Conservation (phyloP, 2,888 invertebrate species). For the Mesorhabditis belari region DNA sequence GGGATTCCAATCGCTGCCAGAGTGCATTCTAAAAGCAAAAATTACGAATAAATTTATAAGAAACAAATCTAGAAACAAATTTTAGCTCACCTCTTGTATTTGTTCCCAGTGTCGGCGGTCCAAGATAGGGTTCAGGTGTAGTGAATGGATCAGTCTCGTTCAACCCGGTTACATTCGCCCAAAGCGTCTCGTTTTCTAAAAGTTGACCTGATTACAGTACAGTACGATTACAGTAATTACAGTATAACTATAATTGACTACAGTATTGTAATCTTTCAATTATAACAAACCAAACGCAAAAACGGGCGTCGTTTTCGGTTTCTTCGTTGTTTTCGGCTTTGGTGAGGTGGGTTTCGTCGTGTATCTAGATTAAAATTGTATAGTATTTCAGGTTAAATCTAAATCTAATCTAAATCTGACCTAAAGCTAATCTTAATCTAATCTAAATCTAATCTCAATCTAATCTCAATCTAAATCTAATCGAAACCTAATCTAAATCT, state of each 20-base stretch:
- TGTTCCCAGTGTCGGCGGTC: slow-evolving; percentile 49
- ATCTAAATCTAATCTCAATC: slow-evolving; percentile 11
- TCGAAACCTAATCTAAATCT: too few relatives aligned
- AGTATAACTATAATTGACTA: too few relatives aligned
- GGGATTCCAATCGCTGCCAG: slow-evolving; percentile 52
- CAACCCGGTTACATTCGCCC: slow-evolving; percentile 13
- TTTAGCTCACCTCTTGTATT: slow-evolving; percentile 26
- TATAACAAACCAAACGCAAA: not conserved
- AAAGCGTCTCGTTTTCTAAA: slow-evolving; percentile 23
- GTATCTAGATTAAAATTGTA: not conserved
- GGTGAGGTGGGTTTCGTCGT: slow-evolving; percentile 21
- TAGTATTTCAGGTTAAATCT: not conserved
- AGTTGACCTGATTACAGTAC: not conserved
- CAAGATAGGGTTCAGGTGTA: slow-evolving; percentile 42
- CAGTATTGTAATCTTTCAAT: too few relatives aligned
- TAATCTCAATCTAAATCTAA: not conserved
- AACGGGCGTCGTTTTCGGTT: slow-evolving; percentile 2
- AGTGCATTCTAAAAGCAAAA: slow-evolving; percentile 39
- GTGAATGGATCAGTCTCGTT: slow-evolving; percentile 30
- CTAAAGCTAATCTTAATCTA: too few relatives aligned
- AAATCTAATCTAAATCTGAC: too few relatives aligned
- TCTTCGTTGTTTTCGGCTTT: slow-evolving; percentile 10
- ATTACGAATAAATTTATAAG: not conserved
- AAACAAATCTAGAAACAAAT: not conserved
- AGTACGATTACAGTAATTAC: too few relatives aligned